Base-by-base conservation (phyloP, 2,888 invertebrate species). In the Athetis lepigone region DNA sequence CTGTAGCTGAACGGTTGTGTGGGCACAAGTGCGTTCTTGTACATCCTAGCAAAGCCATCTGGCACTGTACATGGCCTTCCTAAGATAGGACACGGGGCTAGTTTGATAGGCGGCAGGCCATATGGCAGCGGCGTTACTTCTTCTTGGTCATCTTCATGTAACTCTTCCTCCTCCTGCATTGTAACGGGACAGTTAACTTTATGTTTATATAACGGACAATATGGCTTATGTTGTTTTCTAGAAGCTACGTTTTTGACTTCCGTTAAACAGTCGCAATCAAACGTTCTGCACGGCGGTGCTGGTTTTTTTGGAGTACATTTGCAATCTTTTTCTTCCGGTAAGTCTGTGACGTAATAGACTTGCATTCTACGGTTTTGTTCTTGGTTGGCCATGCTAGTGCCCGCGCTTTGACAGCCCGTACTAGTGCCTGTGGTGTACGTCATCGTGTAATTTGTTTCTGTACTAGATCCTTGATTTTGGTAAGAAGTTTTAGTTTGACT, bases 11-110 rank as follows among this genome's bases (percentile, higher is more conserved):
- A 89, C 7, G 93, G 94, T 55, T 81, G 79, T 1, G 87, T 60
- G 37, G 92, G 88, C 56, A 88, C 65, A 9, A 81, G 87, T 37
- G 90, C 94, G 19, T 81, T 91, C 66, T 87, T 94, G 64, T 94
- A 94, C 94, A 95, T 94, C 70, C 89, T 91, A 16, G 93, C 90
- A 57, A 93, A 95, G 18, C 95, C 95, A 63, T 95, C 94, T 13
- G 94, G 92, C 1, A 90, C 89, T 13, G 90, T 78, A 62, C 95
- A 95, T 13, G 95, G 95, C 73, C 92, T 88, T 29, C 95, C 94
- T 74, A 94, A 75, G 8, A 95, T 88, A 47, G 95, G 94, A 82
- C 95, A 95, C n/a, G 95, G 95, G 4, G 93, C 94, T 2, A 95
- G 88, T 50, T 88, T 82, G 46, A 95, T 90, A 1, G 94, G 94